Evolutionary conservation across 2,797 vertebrate genomes (phyloP).

Genomic region (Microcaecilia unicolor): DNA sequence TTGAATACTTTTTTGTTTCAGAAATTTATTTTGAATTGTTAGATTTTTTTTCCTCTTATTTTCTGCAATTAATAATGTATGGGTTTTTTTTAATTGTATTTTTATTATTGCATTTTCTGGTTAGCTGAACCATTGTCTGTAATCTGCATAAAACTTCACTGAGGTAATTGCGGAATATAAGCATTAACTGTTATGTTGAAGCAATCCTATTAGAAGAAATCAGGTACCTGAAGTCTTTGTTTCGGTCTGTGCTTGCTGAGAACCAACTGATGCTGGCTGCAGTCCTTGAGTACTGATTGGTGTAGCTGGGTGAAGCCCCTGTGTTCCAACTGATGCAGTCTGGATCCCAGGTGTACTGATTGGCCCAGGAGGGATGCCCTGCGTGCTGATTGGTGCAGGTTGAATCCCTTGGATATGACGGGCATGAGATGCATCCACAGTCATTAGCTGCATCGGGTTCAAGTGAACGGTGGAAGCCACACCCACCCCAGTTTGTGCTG

Average conservation of each 20-base stretch:
- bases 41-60: too few species aligned
- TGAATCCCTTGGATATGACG: slow-evolving; percentile 88
- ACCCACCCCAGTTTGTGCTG: slow-evolving; percentile 79
- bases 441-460: slow-evolving; percentile 96
- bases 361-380: slow-evolving; percentile 74
- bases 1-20: too few species aligned
- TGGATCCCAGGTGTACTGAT: slow-evolving; percentile 62
- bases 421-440: slow-evolving; percentile 72
- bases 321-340: slow-evolving; percentile 75
- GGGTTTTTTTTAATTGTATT: too few species aligned
- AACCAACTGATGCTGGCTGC: slow-evolving; percentile 69
- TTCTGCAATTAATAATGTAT: too few species aligned
- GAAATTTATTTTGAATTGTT: too few species aligned
- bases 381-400: slow-evolving; percentile 70
- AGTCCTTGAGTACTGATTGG: slow-evolving; percentile 78
- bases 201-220: too few species aligned
- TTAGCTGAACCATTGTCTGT: too few species aligned
- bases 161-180: too few species aligned
- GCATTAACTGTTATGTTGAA: too few species aligned
- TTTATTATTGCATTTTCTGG: too few species aligned
- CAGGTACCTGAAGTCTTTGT: slow-evolving; percentile 76
- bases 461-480: slow-evolving; percentile 92
- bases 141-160: too few species aligned
- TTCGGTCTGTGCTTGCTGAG: slow-evolving; percentile 73
- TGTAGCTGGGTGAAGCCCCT: slow-evolving; percentile 77